These are phyloP conservation scores for Myanophis thanlyinensis DNA, from an alignment of 2,113 vertebrate genomes.

Conservation along the genomic window DNA sequence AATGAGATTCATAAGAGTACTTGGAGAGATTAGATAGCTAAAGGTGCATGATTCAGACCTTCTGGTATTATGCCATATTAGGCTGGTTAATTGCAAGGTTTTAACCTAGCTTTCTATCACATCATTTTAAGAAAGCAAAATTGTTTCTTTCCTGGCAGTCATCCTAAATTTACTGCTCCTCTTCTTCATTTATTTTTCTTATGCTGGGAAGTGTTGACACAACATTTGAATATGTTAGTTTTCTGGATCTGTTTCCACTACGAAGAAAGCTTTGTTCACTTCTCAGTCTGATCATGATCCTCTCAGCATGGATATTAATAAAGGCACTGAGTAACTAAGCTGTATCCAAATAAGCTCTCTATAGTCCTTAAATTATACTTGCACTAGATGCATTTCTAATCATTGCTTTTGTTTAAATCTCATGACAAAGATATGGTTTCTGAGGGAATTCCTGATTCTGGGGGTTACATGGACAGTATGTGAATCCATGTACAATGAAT, in stretches of 20 bases:
- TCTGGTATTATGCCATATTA: background rate
- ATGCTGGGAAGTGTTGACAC: background rate
- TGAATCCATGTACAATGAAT: background rate
- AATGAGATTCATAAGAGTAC: background rate
- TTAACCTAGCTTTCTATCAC: background rate
- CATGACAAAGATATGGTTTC: background rate
- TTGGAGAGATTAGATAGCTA: background rate
- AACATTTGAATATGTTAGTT: background rate
- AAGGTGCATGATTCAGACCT: background rate
- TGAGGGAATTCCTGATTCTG: background rate
- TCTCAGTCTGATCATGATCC: constrained; percentile 8
- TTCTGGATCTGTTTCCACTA: background rate
- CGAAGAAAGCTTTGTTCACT: background rate
- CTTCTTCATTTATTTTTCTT: background rate
- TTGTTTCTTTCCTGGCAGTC: background rate
- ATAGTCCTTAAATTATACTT: background rate
- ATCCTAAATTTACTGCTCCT: background rate
- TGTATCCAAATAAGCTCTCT: background rate
- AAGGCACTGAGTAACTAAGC: background rate
- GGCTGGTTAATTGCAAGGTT: background rate
- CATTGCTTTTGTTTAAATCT: background rate
- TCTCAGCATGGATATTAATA: background rate
- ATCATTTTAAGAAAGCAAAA: background rate
- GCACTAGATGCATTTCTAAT: background rate
- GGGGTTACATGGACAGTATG: background rate